phyloP scores from a whole-genome alignment of 2,888 invertebrate genomes.

The Drosophila sordidapex region DNA sequence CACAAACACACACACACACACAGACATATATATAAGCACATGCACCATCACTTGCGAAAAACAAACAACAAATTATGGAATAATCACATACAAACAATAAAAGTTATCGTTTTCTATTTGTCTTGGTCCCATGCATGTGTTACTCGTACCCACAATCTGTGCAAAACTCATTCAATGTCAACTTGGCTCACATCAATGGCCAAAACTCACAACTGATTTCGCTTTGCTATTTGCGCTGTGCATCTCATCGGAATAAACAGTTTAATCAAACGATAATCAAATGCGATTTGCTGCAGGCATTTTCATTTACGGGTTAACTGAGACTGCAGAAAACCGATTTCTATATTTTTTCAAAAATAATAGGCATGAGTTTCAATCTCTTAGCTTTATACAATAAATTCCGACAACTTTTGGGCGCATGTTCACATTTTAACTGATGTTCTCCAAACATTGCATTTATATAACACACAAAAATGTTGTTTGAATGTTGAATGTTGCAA shows the following conservation, averaged over 20 bases:
- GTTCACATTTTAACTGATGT: neutral
- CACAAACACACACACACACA: conserved; percentile 41
- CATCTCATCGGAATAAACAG: conserved; percentile 19
- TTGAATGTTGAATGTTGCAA: neutral
- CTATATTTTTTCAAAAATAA: neutral
- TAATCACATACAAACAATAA: conserved; percentile 30
- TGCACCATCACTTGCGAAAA: conserved; percentile 7
- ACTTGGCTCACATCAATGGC: conserved; percentile 5
- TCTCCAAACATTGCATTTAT: neutral
- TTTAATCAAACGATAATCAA: conserved; percentile 22
- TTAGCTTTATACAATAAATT: neutral
- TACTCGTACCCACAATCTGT: conserved; percentile 35
- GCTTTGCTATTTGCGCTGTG: conserved; percentile 23
- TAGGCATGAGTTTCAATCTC: neutral
- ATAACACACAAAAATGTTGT: neutral
- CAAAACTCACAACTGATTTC: conserved; percentile 8
- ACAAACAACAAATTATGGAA: conserved; percentile 15
- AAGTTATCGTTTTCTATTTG: conserved; percentile 54
- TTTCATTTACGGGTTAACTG: conserved; percentile 11
- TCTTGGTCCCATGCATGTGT: conserved; percentile 44
- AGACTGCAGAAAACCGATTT: neutral
- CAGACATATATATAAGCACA: conserved; percentile 15
- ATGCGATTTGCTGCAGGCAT: conserved; percentile 7
- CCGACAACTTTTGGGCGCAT: neutral
- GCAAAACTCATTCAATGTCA: conserved; percentile 30